A percentile compares a stretch with the other conserved stretches of the same genome.
These are phyloP conservation scores for Zapornia atra DNA, from an alignment of 2,113 vertebrate species.

Conservation along the genomic window DNA sequence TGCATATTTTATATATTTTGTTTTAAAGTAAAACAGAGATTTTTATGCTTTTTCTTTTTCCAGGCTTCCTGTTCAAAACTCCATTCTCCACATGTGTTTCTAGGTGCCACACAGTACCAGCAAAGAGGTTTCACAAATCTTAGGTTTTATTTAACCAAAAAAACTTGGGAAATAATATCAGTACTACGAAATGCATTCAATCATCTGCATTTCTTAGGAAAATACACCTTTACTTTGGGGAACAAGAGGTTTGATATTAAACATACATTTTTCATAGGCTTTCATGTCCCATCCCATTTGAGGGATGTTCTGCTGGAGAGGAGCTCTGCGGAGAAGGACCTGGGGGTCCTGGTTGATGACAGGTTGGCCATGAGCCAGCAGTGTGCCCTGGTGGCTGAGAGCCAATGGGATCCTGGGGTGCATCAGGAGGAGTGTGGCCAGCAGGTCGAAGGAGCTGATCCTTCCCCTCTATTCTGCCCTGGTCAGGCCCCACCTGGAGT, in stretches of 20 bases:
- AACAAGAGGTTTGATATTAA: not conserved
- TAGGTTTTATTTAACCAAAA: not conserved
- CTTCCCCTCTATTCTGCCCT: no score
- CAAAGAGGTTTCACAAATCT: not conserved
- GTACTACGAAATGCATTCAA: not conserved
- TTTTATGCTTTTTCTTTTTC: not conserved
- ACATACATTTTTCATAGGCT: not conserved
- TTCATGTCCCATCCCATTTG: not conserved
- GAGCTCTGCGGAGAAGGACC: no score
- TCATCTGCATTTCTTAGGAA: not conserved
- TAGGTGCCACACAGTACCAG: not conserved
- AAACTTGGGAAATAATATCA: not conserved
- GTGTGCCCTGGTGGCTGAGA: no score
- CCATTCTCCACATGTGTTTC: rapidly evolving
- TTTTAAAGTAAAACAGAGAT: not conserved
- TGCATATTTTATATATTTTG: not conserved
- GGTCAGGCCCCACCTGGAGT: no score
- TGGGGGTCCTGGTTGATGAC: no score
- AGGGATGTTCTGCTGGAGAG: no score
- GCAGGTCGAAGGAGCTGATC: no score
- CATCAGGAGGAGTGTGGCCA: no score
- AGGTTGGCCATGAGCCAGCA: no score
- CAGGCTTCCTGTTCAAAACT: not conserved
- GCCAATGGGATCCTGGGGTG: no score
- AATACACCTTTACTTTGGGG: not conserved